Evolutionary conservation across 1,140 invertebrate species (phyloP), one percentile per base, ranked within the genome.

Genomic region (Sinella curviseta): DNA sequence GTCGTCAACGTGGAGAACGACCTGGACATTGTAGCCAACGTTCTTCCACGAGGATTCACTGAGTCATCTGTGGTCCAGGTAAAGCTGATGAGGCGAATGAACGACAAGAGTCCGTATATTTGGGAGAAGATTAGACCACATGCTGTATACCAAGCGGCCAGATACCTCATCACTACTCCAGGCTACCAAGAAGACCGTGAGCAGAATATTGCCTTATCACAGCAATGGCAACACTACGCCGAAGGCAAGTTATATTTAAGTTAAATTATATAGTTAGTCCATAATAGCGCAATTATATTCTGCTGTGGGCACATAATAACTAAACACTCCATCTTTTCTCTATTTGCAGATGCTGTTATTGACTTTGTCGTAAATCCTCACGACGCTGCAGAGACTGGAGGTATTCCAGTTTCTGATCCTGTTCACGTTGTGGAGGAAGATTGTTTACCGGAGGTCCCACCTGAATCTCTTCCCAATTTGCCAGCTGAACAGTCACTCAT

Each of bases 391-490:
- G 24, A 30, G n/a, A 67, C 12, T 24, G n/a, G n/a, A n/a, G n/a
- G n/a, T n/a, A n/a, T n/a, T 54, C 48, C n/a, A 54, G 14, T 54
- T 14, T 16, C n/a, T 54, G 48, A 54, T 54, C n/a, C n/a, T 54
- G 48, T 16, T n/a, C 14, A 54, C 48, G n/a, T 54, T 14, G 14
- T 16, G n/a, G n/a, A 54, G 14, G n/a, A 54, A 31, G 16, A 77
- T 16, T 35, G 74, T 33, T 80, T 77, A 26, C 20, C 76, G 20
- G 70, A 57, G 8, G 70, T 70, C 34, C 48, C 74, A 1, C 12
- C 78, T 48, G 76, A 78, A 77, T 74, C 77, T 48, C 60, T 83
- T 17, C 54, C n/a, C 0, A 36, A 74, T 0, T 30, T 20, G n/a
- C n/a, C n/a, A 8, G 65, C 26, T n/a, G 65, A 70, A 33, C 26